Percentiles rank a stretch among this genome's conserved stretches.
Conservation (phyloP, 1,140 invertebrate species). For the Drosophila ercepeae region DNA sequence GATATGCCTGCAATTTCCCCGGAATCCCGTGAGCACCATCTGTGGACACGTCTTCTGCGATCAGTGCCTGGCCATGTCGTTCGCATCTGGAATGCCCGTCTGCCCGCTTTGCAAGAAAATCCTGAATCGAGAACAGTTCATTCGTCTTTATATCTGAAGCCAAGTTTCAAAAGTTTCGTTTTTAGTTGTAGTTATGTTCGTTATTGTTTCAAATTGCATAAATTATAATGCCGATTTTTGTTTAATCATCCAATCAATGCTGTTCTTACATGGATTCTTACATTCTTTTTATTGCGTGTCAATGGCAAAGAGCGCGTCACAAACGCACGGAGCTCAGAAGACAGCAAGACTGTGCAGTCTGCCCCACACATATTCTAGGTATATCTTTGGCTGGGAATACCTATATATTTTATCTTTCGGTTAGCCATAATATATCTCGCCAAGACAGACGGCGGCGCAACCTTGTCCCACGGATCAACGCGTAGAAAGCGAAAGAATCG, state of each 20-base stretch:
- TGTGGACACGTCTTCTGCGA: constrained; percentile 11
- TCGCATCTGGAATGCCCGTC: background rate
- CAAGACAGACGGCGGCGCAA: constrained; percentile 72
- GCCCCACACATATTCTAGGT: constrained; percentile 8
- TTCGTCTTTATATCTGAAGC: background rate
- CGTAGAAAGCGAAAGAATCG: constrained; percentile 68
- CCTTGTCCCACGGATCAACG: constrained; percentile 68
- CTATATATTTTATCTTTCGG: constrained; percentile 70
- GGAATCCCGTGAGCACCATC: background rate
- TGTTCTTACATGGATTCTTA: constrained; percentile 39
- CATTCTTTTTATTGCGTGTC: constrained; percentile 78
- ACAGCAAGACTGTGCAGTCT: constrained; percentile 31
- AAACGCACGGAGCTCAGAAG: constrained; percentile 48
- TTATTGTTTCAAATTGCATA: background rate
- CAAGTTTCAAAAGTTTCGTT: background rate
- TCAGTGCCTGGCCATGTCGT: background rate
- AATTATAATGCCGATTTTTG: background rate
- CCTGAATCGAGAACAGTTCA: background rate
- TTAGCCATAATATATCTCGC: constrained; percentile 73
- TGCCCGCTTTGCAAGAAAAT: background rate
- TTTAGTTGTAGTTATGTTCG: no score
- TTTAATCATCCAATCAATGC: background rate
- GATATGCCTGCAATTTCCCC: background rate
- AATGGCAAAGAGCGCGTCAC: constrained; percentile 77
- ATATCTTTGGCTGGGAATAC: constrained; percentile 13